Percentiles rank a stretch among this genome's conserved stretches.
These are phyloP conservation scores for Archaeoteleia sp. DNA, from an alignment of 2,888 invertebrate species.

Conservation along the genomic window DNA sequence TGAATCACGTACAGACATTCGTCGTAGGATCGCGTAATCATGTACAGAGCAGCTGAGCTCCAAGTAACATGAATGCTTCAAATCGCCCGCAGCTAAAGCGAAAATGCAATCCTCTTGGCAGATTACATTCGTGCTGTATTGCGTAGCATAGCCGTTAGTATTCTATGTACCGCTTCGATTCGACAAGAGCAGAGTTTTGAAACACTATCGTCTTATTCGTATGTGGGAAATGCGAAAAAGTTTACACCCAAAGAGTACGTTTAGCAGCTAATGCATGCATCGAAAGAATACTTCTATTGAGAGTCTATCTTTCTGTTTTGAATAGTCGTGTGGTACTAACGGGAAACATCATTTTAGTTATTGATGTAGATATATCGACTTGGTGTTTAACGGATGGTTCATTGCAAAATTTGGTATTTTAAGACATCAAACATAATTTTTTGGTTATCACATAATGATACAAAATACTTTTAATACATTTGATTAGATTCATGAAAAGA, in stretches of 20 bases:
- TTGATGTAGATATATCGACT: too few species aligned
- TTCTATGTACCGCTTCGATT: constrained; percentile 42
- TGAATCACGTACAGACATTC: constrained; percentile 35
- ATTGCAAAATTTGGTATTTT: too few species aligned
- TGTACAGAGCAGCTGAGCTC: constrained; percentile 25
- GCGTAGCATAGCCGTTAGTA: constrained; percentile 48
- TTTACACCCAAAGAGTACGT: too few species aligned
- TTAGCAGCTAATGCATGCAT: too few species aligned
- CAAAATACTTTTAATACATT: not conserved
- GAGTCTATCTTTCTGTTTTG: too few species aligned
- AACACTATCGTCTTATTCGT: constrained; percentile 42
- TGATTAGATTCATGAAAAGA: too few species aligned
- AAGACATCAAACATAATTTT: too few species aligned
- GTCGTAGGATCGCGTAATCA: constrained; percentile 43
- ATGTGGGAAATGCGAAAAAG: constrained; percentile 33
- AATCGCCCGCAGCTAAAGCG: constrained; percentile 39
- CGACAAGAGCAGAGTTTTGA: constrained; percentile 41
- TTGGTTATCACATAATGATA: too few species aligned
- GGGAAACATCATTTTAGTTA: too few species aligned
- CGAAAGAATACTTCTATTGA: too few species aligned
- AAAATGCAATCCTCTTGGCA: constrained; percentile 55
- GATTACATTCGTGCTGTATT: constrained; percentile 56
- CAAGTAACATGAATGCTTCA: constrained; percentile 46
- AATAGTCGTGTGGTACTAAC: too few species aligned
- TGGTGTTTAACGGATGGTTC: too few species aligned